A percentile compares a stretch with the other conserved stretches of the same genome.
Evolutionary conservation across 2,797 vertebrate genomes (phyloP).

Genomic region (Stomatorhinus walkeri): DNA sequence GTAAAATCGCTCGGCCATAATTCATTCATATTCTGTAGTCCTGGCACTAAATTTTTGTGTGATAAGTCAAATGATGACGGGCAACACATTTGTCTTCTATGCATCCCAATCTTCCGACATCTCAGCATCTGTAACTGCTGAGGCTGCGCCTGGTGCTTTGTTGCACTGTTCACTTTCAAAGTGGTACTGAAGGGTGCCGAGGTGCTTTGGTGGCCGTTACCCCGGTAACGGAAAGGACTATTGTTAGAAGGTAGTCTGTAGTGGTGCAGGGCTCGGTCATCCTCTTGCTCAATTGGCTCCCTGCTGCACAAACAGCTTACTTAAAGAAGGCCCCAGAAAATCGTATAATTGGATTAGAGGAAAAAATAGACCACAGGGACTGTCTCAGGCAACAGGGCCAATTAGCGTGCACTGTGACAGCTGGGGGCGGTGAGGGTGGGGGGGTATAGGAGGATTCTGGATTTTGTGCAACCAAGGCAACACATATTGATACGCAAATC

Average conservation of each 20-base stretch:
- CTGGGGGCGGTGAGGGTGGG: conserved; percentile 47
- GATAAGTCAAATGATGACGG: background rate
- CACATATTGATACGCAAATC: conserved; percentile 53
- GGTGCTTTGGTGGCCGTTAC: conserved; percentile 21
- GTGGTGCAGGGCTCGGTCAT: background rate
- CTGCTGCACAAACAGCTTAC: conserved; percentile 51
- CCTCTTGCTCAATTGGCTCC: background rate
- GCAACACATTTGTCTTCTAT: background rate
- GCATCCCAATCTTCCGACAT: background rate
- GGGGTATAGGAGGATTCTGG: conserved; percentile 51
- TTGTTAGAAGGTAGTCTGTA: background rate
- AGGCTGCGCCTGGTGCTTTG: background rate
- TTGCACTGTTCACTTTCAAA: background rate
- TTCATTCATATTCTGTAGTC: background rate
- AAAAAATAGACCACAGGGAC: conserved; percentile 64
- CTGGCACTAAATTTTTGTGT: background rate
- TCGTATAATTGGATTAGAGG: conserved; percentile 69
- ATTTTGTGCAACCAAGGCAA: conserved; percentile 47
- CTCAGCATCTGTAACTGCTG: background rate
- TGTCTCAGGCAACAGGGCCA: conserved; percentile 55
- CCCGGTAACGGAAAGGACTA: conserved; percentile 27
- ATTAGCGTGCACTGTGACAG: conserved; percentile 68
- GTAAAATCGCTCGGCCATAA: background rate
- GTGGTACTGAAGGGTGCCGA: conserved; percentile 15
- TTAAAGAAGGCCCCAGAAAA: conserved; percentile 66